Evolutionary conservation across 2,888 invertebrate species (phyloP).

Genomic region (Deroplatys truncata): DNA sequence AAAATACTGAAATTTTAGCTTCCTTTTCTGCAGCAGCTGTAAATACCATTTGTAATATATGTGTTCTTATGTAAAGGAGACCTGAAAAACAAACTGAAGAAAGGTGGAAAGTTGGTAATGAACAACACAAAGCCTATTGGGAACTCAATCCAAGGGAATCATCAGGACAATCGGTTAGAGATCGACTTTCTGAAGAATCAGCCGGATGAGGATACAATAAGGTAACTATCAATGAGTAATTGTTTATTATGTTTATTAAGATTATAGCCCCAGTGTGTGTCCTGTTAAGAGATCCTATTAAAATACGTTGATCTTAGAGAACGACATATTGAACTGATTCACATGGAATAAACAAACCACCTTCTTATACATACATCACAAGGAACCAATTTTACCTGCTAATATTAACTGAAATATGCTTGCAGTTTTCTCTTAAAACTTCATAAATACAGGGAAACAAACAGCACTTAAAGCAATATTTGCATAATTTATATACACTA

Average conservation of each 20-base stretch:
- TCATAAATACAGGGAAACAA: no score
- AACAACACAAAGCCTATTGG: conserved; percentile 72
- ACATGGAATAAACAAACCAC: no score
- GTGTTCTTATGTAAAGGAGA: conserved; percentile 54
- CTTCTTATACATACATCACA: no score
- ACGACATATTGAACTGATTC: no score
- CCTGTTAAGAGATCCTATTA: background rate
- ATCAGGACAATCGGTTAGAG: conserved; percentile 70
- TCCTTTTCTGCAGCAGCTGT: no score
- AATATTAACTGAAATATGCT: no score
- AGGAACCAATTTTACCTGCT: no score
- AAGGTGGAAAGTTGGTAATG: conserved; percentile 74
- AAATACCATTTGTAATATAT: no score
- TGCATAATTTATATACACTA: no score
- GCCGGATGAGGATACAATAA: conserved; percentile 49
- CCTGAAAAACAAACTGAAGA: conserved; percentile 74
- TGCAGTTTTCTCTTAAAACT: no score
- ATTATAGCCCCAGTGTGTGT: background rate
- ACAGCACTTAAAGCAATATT: no score
- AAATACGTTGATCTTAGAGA: background rate
- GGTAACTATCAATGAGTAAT: conserved; percentile 37
- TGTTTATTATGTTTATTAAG: background rate
- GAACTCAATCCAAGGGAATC: conserved; percentile 72
- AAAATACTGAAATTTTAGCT: no score
- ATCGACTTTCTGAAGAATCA: conserved; percentile 69